Conservation (phyloP, 1,140 invertebrate species). For the Sesamia nonagrioides region DNA sequence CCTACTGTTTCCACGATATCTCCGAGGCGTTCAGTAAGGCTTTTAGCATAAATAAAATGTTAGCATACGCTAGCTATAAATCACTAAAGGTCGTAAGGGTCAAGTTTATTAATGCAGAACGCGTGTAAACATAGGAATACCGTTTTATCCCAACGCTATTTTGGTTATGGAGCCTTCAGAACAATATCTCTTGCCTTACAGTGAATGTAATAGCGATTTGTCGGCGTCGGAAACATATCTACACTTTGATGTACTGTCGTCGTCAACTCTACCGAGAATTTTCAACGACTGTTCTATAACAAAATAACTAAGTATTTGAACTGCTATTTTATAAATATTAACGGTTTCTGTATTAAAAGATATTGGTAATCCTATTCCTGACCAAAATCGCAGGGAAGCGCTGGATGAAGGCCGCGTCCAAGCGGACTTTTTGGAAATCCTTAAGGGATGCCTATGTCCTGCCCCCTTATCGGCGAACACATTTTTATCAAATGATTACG, state of each 20-base stretch:
- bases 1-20: conserved; percentile 40
- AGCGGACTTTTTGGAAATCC: too few relatives aligned
- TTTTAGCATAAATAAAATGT: conserved; percentile 53
- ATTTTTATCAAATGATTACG: too few relatives aligned
- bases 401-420: too few relatives aligned
- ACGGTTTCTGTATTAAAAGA: too few relatives aligned
- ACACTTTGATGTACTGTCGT: conserved; percentile 75
- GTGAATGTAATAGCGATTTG: conserved; percentile 80
- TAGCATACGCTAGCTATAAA: conserved; percentile 58
- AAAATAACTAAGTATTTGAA: background rate
- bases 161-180: conserved; percentile 65
- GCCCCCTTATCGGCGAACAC: too few relatives aligned
- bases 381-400: too few relatives aligned
- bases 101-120: conserved; percentile 78
- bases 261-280: conserved; percentile 33
- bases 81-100: conserved; percentile 69
- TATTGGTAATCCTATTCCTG: too few relatives aligned
- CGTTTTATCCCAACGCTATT: conserved; percentile 71
- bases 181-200: conserved; percentile 67
- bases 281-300: background rate
- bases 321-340: too few relatives aligned
- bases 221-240: conserved; percentile 78
- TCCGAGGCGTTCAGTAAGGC: conserved; percentile 43
- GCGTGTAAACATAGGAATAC: conserved; percentile 65
- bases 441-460: too few relatives aligned